Evolutionary conservation across 1,140 invertebrate species (phyloP).

Genomic region (Thaumatotibia leucotreta): DNA sequence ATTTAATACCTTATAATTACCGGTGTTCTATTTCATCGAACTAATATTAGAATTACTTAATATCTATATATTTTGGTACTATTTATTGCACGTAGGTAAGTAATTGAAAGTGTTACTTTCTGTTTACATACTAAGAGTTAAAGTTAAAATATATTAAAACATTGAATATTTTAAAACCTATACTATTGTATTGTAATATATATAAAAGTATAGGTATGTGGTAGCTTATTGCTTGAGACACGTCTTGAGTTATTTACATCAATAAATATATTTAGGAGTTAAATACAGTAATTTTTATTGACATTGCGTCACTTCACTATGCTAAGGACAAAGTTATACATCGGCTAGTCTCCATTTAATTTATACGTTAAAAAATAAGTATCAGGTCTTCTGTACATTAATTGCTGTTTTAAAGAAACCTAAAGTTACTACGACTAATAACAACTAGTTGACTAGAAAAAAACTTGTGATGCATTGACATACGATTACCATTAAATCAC

Average conservation of each 20-base stretch:
- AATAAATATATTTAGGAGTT: not conserved
- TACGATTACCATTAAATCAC: too few species aligned
- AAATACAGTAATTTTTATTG: not conserved
- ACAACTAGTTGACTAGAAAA: too few species aligned
- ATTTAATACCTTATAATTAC: too few species aligned
- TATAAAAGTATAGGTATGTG: not conserved
- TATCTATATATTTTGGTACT: not conserved
- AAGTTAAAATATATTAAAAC: constrained; percentile 4
- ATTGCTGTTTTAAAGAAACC: too few species aligned
- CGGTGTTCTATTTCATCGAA: too few species aligned
- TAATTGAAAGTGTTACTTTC: constrained; percentile 13
- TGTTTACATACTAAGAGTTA: constrained; percentile 1
- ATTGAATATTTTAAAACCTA: constrained; percentile 1
- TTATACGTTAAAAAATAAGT: too few species aligned
- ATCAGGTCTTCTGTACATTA: too few species aligned
- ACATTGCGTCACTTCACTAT: not conserved
- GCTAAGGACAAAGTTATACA: not conserved
- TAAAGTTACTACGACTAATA: too few species aligned
- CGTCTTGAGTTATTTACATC: constrained; percentile 41
- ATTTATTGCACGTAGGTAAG: constrained; percentile 15
- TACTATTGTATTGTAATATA: not conserved
- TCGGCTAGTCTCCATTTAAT: too few species aligned
- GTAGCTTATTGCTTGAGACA: constrained; percentile 67
- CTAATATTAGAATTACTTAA: not conserved
- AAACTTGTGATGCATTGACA: too few species aligned